phyloP scores from a whole-genome alignment of 2,797 vertebrate species.

The Otolemur crassicaudatus region DNA sequence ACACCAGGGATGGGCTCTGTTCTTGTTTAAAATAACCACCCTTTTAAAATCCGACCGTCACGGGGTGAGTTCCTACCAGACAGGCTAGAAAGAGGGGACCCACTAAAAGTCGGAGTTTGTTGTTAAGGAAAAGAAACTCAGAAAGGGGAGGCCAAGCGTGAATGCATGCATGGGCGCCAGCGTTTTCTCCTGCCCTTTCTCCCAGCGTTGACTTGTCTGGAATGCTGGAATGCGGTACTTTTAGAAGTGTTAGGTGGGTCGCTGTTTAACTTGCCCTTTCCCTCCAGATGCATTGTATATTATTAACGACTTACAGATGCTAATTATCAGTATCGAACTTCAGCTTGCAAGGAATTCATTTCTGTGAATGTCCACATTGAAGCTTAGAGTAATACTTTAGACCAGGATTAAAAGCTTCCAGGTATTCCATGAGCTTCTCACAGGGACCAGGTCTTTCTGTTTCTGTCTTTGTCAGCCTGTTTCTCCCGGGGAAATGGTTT shows the following conservation, averaged over 20 bases:
- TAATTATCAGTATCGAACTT: constrained; percentile 19
- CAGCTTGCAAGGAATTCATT: constrained; percentile 48
- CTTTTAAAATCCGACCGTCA: constrained; percentile 10
- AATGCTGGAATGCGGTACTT: neutral
- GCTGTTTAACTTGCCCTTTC: neutral
- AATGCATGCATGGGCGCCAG: neutral
- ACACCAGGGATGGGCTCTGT: neutral
- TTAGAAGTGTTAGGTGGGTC: constrained; percentile 3
- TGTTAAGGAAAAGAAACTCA: neutral
- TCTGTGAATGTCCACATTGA: neutral
- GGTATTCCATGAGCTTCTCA: neutral
- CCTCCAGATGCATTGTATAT: neutral
- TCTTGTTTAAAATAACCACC: neutral
- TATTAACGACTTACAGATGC: constrained; percentile 52
- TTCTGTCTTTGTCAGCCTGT: neutral
- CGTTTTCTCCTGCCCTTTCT: neutral
- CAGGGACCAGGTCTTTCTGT: neutral
- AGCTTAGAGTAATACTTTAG: neutral
- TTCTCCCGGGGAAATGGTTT: neutral
- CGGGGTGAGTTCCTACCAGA: neutral
- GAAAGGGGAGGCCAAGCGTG: neutral
- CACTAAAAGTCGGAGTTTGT: neutral
- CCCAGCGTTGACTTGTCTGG: neutral
- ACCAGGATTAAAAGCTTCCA: constrained; percentile 14
- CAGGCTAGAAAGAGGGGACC: neutral